Evolutionary conservation across 2,113 vertebrate genomes (phyloP).

Genomic region (Alouatta palliata): DNA sequence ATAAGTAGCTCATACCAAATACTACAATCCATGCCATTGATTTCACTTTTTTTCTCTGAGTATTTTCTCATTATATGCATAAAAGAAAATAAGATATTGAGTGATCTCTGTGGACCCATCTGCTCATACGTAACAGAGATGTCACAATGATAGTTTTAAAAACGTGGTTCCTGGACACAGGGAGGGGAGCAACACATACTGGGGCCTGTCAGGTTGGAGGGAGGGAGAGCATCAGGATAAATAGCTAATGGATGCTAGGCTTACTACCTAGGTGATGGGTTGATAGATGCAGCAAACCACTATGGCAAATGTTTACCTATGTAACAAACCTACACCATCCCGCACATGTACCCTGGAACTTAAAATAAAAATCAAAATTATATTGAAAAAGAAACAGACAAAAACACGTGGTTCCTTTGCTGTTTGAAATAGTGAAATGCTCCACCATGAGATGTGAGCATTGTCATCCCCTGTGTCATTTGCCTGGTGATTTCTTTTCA

Average conservation of each 20-base stretch:
- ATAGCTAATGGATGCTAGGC: too few species aligned
- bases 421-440: slow-evolving; percentile 26
- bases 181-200: too few species aligned
- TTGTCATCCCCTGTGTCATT: neutral
- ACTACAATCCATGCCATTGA: neutral
- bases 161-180: neutral
- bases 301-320: too few species aligned
- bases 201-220: too few species aligned
- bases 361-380: too few species aligned
- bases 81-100: neutral
- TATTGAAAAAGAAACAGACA: too few species aligned
- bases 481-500: neutral
- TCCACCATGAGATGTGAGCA: neutral
- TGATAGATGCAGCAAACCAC: too few species aligned
- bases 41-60: slow-evolving; percentile 31
- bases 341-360: too few species aligned
- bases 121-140: neutral
- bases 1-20: neutral
- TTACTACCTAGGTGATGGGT: too few species aligned
- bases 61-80: neutral
- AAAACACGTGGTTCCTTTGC: slow-evolving; percentile 43
- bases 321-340: too few species aligned
- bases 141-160: neutral
- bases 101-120: neutral
- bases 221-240: too few species aligned